Evolutionary conservation across 2,797 vertebrate genomes (phyloP).

Genomic region (Ciconia nigra): DNA sequence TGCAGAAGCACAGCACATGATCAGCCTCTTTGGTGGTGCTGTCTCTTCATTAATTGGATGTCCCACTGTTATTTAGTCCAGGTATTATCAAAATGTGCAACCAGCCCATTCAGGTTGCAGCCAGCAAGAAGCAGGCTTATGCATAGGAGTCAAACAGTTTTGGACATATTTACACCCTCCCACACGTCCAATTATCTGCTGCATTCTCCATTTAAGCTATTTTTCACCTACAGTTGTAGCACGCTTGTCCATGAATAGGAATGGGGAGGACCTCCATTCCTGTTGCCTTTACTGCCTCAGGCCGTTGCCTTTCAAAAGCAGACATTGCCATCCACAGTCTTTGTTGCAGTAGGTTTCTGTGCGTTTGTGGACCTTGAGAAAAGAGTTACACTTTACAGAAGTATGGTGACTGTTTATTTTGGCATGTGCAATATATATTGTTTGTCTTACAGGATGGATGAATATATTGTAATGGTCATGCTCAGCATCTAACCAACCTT

Average conservation of each 20-base stretch:
- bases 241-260: fast-evolving
- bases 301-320: not conserved
- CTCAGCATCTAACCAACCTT: constrained; percentile 35
- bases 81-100: not conserved
- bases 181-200: not conserved
- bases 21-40: not conserved
- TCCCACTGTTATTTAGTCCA: not conserved
- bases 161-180: not conserved
- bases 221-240: not conserved
- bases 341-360: not conserved
- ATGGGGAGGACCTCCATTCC: not conserved
- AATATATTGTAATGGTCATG: not conserved
- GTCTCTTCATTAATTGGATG: not conserved
- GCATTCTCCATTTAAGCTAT: not conserved
- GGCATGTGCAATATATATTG: fast-evolving
- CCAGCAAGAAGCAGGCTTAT: not conserved
- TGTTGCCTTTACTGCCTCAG: not conserved
- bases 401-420: not conserved
- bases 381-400: not conserved
- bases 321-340: not conserved
- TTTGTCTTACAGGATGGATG: not conserved
- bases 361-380: not conserved
- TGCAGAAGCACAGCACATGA: not conserved
- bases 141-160: not conserved
- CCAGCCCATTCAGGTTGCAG: not conserved